Evolutionary conservation across 53 echinoderm and acorn worm genomes (phyloP).

Genomic region (Echinarachnius parma): DNA sequence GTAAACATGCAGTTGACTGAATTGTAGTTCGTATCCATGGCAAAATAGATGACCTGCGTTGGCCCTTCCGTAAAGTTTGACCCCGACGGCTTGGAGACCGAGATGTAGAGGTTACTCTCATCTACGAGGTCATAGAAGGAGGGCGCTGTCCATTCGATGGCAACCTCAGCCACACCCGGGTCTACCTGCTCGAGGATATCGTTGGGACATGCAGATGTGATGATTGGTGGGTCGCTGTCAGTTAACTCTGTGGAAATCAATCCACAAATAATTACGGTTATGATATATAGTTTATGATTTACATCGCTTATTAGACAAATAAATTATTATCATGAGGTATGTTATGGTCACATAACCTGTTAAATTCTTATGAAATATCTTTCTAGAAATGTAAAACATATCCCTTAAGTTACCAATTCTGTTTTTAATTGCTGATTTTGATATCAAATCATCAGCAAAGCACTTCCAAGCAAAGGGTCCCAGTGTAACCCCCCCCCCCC

Average conservation of each 20-base stretch:
- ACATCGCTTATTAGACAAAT: too few relatives aligned
- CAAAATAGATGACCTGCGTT: not conserved
- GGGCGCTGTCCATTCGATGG: not conserved
- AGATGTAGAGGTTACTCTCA: not conserved
- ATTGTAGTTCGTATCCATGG: not conserved
- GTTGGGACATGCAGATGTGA: not conserved
- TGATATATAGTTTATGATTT: too few relatives aligned
- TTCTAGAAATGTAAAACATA: too few relatives aligned
- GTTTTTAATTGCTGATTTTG: too few relatives aligned
- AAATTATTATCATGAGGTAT: too few relatives aligned
- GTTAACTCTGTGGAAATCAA: not conserved
- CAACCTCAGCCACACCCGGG: not conserved
- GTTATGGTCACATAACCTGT: too few relatives aligned
- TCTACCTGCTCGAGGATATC: not conserved
- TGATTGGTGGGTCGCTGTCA: not conserved
- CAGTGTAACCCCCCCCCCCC: too few relatives aligned
- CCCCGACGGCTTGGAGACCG: not conserved
- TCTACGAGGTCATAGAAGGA: not conserved
- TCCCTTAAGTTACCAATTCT: too few relatives aligned
- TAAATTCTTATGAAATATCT: too few relatives aligned
- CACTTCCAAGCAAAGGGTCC: too few relatives aligned
- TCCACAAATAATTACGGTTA: too few relatives aligned
- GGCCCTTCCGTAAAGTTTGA: not conserved
- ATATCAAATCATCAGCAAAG: too few relatives aligned
- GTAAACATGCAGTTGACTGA: not conserved